Evolutionary conservation across 2,797 vertebrate genomes (phyloP).

Genomic region (Tenualosa ilisha): DNA sequence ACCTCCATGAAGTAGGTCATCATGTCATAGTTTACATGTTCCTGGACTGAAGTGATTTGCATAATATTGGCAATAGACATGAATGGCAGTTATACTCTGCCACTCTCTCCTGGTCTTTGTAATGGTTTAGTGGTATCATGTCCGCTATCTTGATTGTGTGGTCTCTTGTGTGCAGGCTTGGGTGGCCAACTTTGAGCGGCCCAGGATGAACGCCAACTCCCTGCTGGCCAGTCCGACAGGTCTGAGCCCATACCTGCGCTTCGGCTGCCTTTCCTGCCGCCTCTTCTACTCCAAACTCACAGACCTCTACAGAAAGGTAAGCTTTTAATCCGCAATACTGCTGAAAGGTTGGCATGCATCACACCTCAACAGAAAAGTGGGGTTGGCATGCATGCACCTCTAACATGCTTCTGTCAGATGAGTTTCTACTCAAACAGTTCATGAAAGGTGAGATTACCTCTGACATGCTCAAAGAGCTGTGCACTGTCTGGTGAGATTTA

Average conservation of each 20-base stretch:
- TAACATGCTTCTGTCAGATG: too few relatives aligned
- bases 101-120: neutral
- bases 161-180: constrained; percentile 77
- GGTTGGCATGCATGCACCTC: too few relatives aligned
- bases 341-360: neutral
- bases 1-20: neutral
- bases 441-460: too few relatives aligned
- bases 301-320: constrained; percentile 93
- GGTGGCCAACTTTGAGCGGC: constrained; percentile 94
- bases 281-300: constrained; percentile 95
- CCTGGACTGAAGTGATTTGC: neutral
- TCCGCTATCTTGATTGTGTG: neutral
- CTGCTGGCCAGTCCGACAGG: constrained; percentile 91
- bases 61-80: neutral
- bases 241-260: constrained; percentile 92
- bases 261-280: constrained; percentile 93
- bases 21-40: neutral
- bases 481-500: too few relatives aligned
- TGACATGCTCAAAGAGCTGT: too few relatives aligned
- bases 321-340: neutral
- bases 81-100: neutral
- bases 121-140: neutral
- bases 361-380: too few relatives aligned
- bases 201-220: constrained; percentile 92
- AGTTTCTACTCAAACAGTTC: too few relatives aligned